phyloP scores from a whole-genome alignment of 2,797 vertebrate species.

The Pelodytes ibericus region DNA sequence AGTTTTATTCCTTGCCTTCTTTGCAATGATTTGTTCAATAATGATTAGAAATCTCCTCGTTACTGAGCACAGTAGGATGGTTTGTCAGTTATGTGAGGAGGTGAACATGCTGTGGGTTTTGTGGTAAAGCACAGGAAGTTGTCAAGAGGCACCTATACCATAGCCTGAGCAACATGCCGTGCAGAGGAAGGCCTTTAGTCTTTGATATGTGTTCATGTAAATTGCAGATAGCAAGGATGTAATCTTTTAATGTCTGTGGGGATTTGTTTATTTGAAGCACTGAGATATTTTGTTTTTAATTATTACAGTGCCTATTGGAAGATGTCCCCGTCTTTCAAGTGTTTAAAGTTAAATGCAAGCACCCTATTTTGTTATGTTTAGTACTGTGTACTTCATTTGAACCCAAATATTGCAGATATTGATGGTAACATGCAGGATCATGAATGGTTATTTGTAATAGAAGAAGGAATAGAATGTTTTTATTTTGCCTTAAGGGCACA shows the following conservation, averaged over 20 bases:
- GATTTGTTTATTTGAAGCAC: too few relatives aligned
- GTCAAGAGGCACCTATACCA: conserved; percentile 57
- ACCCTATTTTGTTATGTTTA: neutral
- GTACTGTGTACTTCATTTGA: neutral
- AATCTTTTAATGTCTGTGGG: too few relatives aligned
- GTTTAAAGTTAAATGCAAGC: neutral
- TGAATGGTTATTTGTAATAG: too few relatives aligned
- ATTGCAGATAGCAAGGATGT: neutral
- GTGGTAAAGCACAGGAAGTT: conserved; percentile 62
- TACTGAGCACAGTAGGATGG: neutral
- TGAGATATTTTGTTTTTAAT: too few relatives aligned
- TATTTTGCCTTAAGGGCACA: too few relatives aligned
- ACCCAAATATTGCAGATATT: too few relatives aligned
- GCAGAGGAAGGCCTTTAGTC: neutral
- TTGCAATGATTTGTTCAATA: neutral
- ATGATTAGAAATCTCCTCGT: neutral
- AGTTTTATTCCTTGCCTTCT: neutral
- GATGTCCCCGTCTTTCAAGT: too few relatives aligned
- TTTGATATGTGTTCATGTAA: neutral
- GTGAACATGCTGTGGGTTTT: conserved; percentile 58
- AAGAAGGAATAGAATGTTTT: too few relatives aligned
- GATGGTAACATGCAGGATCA: too few relatives aligned
- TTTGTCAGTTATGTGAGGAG: conserved; percentile 13
- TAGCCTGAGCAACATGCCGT: neutral
- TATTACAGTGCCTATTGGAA: too few relatives aligned